These are phyloP conservation scores for Drosophila demipolita DNA, from an alignment of 2,888 invertebrate genomes.

Conservation along the genomic window DNA sequence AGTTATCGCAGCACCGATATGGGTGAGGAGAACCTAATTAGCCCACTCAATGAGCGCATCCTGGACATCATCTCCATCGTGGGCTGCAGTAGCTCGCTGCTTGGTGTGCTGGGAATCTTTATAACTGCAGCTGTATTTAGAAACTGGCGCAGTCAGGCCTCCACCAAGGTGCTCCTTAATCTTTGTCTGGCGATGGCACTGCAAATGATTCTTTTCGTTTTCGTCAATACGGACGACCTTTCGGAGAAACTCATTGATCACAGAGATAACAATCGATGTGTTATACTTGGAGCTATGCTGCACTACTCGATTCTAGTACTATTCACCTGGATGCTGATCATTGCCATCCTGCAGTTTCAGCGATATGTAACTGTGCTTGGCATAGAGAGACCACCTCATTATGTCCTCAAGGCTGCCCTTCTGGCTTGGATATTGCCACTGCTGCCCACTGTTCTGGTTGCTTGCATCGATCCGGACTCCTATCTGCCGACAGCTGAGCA, in stretches of 20 bases:
- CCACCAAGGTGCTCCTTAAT: conserved; percentile 89
- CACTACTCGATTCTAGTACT: conserved; percentile 89
- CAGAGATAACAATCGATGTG: conserved; percentile 84
- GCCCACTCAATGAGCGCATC: conserved; percentile 84
- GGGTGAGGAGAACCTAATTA: conserved; percentile 76
- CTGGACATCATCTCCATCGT: conserved; percentile 87
- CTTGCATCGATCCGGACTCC: conserved; percentile 84
- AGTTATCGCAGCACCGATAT: conserved; percentile 80
- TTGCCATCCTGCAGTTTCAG: conserved; percentile 89
- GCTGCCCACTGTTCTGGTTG: conserved; percentile 86
- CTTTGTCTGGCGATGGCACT: conserved; percentile 88
- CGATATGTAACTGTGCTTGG: conserved; percentile 89
- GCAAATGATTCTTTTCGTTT: conserved; percentile 86
- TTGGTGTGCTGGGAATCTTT: conserved; percentile 87
- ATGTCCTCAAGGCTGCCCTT: conserved; percentile 88
- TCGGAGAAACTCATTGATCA: conserved; percentile 67
- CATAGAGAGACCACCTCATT: conserved; percentile 86
- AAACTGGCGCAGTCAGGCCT: conserved; percentile 88
- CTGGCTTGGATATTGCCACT: conserved; percentile 88
- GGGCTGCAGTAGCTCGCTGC: conserved; percentile 87
- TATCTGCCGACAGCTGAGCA: conserved; percentile 84
- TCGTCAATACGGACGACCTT: conserved; percentile 72
- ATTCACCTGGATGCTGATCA: conserved; percentile 91
- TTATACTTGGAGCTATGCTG: conserved; percentile 87
- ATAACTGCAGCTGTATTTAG: conserved; percentile 87